Base-by-base conservation (phyloP, 2,888 invertebrate species). In the Emmelina monodactyla region DNA sequence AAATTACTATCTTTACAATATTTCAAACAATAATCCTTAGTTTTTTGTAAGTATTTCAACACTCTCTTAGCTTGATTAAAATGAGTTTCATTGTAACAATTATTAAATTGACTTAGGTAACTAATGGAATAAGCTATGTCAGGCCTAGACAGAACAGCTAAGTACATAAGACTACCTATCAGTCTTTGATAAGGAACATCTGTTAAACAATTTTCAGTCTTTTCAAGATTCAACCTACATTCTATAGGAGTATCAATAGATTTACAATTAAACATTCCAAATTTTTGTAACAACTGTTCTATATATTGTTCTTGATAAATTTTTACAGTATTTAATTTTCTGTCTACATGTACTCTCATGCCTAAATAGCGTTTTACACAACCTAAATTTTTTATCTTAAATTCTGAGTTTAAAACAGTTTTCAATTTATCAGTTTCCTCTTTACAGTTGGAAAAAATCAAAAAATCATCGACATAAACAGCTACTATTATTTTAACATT, bases 81-180 rank as follows among this genome's bases (percentile, higher is more conserved):
- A 35, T 38, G 39, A 13, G 2, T 30, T 14, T 31, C 5, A 32
- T 12, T 25, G 22, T 35, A 41, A 28, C 36, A 38, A 33, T 31
- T 44, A 38, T 44, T 42, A 34, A 44, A 42, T 32, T 44, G 42
- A 12, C 39, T 39, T 6, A 41, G 30, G 16, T 37, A 43, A 37
- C 41, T 39, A 1, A 43, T 34, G 22, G 38, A 25, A 10, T 32
- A 39, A 15, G 15, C n/a, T 10, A 39, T 32, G 15, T 36, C 39
- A 5, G 39, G 39, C 10, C 39, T 28, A 13, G 36, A 32, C n/a
- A 36, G 10, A 1, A 36, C 28, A 14, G 32, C 11, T 22, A 36
- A 31, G 14, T 35, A 35, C 32, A 35, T 35, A 7, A 35, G 11
- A 16, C 35, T 35, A 25, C 35, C 35, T 28, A 35, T 31, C 11